Conservation (phyloP, 2,888 invertebrate species). For the Acanthopleura granulata region DNA sequence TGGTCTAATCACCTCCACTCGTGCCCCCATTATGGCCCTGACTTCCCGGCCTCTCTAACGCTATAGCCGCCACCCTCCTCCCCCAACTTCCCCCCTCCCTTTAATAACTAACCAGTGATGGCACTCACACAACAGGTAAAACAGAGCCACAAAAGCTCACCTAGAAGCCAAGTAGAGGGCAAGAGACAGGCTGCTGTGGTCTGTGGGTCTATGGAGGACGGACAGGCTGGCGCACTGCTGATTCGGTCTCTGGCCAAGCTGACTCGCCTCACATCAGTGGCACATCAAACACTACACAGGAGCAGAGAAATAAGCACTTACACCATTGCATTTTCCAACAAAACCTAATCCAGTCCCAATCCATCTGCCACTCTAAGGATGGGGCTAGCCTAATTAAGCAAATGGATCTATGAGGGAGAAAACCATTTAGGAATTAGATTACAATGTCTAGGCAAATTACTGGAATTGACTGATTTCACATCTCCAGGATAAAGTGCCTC, state of each 20-base stretch:
- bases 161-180: no score
- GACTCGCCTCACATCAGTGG: not conserved
- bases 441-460: slow-evolving; percentile 20
- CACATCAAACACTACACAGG: slow-evolving; percentile 16
- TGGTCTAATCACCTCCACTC: not conserved
- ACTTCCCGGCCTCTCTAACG: not conserved
- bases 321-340: slow-evolving; percentile 19
- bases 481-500: slow-evolving; percentile 19
- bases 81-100: no score
- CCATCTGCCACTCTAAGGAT: slow-evolving; percentile 20
- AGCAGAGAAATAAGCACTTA: slow-evolving; percentile 18
- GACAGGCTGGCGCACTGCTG: not conserved
- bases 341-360: slow-evolving; percentile 17
- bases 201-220: not conserved
- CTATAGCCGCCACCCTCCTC: no score
- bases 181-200: no score
- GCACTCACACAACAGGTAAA: no score
- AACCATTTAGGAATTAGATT: slow-evolving; percentile 20
- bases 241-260: not conserved
- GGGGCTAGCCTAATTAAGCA: slow-evolving; percentile 17
- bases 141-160: no score
- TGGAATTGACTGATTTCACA: slow-evolving; percentile 20
- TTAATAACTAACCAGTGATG: no score
- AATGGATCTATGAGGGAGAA: slow-evolving; percentile 20
- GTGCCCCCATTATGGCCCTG: not conserved